These are phyloP conservation scores for Rhea americana DNA, from an alignment of 2,113 vertebrate genomes.

Conservation along the genomic window DNA sequence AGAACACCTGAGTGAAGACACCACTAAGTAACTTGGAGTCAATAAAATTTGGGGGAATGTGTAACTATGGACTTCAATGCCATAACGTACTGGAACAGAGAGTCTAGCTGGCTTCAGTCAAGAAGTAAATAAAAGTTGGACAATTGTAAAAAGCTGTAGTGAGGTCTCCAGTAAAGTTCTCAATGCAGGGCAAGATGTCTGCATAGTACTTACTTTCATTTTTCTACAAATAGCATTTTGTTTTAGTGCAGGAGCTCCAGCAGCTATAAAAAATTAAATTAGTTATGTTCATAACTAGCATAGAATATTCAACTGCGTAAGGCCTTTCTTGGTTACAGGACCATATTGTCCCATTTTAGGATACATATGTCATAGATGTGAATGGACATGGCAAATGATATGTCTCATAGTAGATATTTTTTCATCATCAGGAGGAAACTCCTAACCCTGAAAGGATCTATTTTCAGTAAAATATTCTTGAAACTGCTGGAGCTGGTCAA, in stretches of 20 bases:
- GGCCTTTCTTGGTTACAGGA: background rate
- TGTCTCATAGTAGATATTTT: background rate
- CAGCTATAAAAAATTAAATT: background rate
- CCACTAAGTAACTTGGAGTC: background rate
- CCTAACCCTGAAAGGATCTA: background rate
- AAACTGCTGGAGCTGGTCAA: background rate
- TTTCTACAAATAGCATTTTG: background rate
- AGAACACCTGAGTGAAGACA: background rate
- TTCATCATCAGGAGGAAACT: background rate
- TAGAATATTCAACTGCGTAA: background rate
- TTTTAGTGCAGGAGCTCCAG: background rate
- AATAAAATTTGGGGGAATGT: background rate
- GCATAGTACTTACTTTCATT: background rate
- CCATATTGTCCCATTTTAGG: background rate
- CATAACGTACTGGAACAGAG: background rate
- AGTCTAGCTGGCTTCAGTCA: background rate
- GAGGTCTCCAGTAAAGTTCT: background rate
- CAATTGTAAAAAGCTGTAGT: background rate
- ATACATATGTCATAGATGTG: background rate
- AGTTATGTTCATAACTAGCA: background rate
- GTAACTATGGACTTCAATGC: background rate
- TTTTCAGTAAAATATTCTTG: background rate
- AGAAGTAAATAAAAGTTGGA: background rate
- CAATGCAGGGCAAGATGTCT: background rate
- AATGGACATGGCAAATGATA: background rate